Base-by-base conservation (phyloP, 2,797 vertebrate species). In the Leptatherina wallacei region DNA sequence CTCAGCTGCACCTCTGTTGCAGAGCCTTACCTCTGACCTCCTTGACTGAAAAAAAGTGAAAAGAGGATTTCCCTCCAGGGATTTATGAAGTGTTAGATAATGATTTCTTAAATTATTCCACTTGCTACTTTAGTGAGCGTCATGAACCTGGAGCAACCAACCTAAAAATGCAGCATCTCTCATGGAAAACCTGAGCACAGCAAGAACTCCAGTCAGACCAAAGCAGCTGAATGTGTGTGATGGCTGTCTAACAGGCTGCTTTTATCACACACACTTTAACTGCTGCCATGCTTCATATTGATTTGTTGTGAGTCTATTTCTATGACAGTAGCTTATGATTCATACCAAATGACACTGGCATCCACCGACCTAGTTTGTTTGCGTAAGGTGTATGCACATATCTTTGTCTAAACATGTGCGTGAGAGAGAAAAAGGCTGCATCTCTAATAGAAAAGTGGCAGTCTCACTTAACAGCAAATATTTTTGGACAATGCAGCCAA, bases 301-400 rank as follows among this genome's bases (percentile, higher is more conserved):
- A 89, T 88, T 73, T 73, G 56, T 69, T 78, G 24, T 35, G 59
- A 81, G 55, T 51, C 52, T 57, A 36, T 71, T 80, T 75, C 47
- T 79, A 58, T 65, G 66, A 71, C 20, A 24, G 58, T 35, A 61
- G 54, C 61, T 77, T 85, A 84, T 88, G 75, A 89, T 85, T 87
- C 79, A 79, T 75, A 62, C 35, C 65, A 65, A 80, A 75, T 59
- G 61, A 80, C 29, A 68, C 33, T 38, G 59, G 63, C 73, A 79
- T 59, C 61, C 62, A 70, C 62, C 90, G 89, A 89, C 86, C 86
- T 76, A 84, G 18, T 85, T 89, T 71, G 68, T 54, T 27, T 63
- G 55, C 69, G 56, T 12, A 62, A 61, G 69, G 69, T 69, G 55
- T 68, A 73, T 27, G 22, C 36, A 38, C 27, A 56, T 36, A n/a